Conservation (phyloP, 2,113 vertebrate species). For the Dromaius novaehollandiae region DNA sequence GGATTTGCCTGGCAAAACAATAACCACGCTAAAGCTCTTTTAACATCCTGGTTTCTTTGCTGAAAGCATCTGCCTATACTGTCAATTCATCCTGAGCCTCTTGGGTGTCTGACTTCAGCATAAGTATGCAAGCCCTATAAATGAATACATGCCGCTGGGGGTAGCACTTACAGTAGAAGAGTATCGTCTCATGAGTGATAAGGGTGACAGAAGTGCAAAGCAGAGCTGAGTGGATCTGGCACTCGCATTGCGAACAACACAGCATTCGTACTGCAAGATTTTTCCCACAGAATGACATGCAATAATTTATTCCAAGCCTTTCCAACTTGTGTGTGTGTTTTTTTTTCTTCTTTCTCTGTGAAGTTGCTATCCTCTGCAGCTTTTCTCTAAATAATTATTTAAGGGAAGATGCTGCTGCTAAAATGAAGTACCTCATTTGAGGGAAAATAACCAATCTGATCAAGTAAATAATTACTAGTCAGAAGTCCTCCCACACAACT, state of each 20-base stretch:
- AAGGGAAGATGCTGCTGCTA: not conserved
- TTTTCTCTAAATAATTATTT: slow-evolving; percentile 40
- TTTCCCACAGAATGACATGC: slow-evolving; percentile 50
- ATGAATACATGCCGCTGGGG: slow-evolving; percentile 6
- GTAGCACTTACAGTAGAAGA: slow-evolving; percentile 31
- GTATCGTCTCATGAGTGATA: slow-evolving; percentile 51
- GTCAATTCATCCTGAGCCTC: slow-evolving; percentile 50
- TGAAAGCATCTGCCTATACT: slow-evolving; percentile 63
- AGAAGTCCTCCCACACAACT: not conserved
- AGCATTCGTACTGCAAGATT: slow-evolving; percentile 8
- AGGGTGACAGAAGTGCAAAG: slow-evolving; percentile 53
- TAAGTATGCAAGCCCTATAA: slow-evolving; percentile 36
- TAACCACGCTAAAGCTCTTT: slow-evolving; percentile 47
- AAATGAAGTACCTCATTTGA: not conserved
- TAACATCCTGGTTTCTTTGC: slow-evolving; percentile 37
- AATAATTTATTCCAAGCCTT: slow-evolving; percentile 66
- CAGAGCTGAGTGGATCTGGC: slow-evolving; percentile 68
- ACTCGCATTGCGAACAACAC: slow-evolving; percentile 29
- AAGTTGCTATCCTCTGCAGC: slow-evolving; percentile 43
- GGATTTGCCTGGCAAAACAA: slow-evolving; percentile 71
- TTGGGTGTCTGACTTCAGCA: slow-evolving; percentile 45
- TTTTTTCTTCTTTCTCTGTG: not conserved
- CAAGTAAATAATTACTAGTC: not conserved
- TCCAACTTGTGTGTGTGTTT: not conserved
- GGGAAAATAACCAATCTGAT: not conserved